phyloP scores from a whole-genome alignment of 2,113 vertebrate species.

The Macrotis lagotis region DNA sequence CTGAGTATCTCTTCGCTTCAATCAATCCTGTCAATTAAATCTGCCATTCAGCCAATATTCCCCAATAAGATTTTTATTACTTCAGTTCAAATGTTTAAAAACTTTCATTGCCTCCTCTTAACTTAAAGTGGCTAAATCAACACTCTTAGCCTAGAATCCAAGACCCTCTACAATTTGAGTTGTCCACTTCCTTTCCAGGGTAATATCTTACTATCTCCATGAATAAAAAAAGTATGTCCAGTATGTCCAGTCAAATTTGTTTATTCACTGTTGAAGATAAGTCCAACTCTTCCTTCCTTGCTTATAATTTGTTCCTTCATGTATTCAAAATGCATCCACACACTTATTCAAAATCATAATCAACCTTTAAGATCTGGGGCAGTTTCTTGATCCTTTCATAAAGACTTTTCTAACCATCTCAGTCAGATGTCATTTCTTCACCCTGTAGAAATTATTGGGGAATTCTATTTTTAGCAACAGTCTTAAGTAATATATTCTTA shows the following conservation, averaged over 20 bases:
- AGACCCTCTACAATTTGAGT: not conserved
- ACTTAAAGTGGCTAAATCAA: not conserved
- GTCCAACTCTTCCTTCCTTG: not conserved
- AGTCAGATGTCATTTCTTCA: conserved; percentile 9
- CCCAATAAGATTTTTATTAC: not conserved
- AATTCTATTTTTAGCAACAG: not conserved
- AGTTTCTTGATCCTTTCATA: not conserved
- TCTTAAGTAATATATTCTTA: not conserved
- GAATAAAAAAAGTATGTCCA: too few species aligned
- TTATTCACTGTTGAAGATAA: not conserved
- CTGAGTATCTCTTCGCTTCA: not conserved
- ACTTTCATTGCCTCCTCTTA: not conserved
- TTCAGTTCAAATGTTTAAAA: not conserved
- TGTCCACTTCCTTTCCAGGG: not conserved
- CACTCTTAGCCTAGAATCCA: not conserved
- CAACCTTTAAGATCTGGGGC: not conserved
- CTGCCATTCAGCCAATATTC: not conserved
- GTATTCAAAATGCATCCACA: not conserved
- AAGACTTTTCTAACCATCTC: not conserved
- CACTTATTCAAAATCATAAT: not conserved
- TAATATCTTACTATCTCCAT: not conserved
- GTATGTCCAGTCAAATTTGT: not conserved
- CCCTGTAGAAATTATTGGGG: not conserved
- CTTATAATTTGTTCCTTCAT: not conserved
- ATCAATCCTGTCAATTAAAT: not conserved